Evolutionary conservation across 2,888 invertebrate species (phyloP), one percentile per base, ranked within the genome.

Genomic region (Neuroscelio doddi): DNA sequence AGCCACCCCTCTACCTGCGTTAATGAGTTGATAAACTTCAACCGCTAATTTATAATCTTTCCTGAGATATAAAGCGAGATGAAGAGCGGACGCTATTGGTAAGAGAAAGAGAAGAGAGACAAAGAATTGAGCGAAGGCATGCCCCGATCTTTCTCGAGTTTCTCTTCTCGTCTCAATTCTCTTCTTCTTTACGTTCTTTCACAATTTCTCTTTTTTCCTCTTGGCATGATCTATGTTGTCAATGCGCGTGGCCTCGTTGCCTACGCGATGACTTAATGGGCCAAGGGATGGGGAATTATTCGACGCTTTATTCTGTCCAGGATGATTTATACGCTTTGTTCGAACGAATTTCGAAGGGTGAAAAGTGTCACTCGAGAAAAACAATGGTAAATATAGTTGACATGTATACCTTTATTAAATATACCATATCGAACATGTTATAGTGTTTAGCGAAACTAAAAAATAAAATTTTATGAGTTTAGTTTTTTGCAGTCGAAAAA

Each of bases 1-100:
- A 64, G 42, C 52, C 47, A 58, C 21, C 42, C 41, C 32, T 32
- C 38, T 12, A 17, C 9, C 17, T n/a, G 34, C n/a, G 36, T 61
- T 68, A 68, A 68, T 57, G 46, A 65, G 50, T 42, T 41, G 56
- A 68, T 68, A 57, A n/a, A 62, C 57, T 57, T 42, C 30, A 15
- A 16, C 10, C 10, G 17, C 30, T 49, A 49, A 57, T 65, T 68
- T 62, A 68, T 50, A 42, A 32, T 15, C 45, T 21, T 17, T 47
- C 45, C 41, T 44, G 26, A 34, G 44, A 53, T 24, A 49, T 10
- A 26, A 2, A 26, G 14, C 5, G 41, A 24, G 41, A 21, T 21
- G 38, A 4, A 42, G 26, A 14, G 3, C 16, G 12, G 4, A 7
- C 10, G 24, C 12, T 10, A 4, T 12, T 24, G 2, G 10, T 3